Percentiles rank a stretch among this genome's conserved stretches.
These are phyloP conservation scores for Lepilemur ruficaudatus DNA, from an alignment of 2,797 vertebrate species.

Conservation along the genomic window DNA sequence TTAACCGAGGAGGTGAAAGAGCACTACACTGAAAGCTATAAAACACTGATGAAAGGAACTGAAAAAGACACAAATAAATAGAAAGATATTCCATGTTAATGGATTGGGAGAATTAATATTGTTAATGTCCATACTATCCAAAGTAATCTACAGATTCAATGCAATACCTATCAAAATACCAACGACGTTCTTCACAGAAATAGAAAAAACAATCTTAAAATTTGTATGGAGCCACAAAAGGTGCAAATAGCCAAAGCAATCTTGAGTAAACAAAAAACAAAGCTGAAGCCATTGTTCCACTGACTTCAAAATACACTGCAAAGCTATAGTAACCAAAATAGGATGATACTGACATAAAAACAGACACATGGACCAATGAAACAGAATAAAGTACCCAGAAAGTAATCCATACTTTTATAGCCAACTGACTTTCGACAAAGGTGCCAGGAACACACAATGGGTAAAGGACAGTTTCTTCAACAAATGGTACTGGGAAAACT, in stretches of 20 bases:
- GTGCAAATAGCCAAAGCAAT: not conserved
- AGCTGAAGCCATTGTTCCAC: not conserved
- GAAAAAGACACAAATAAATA: not conserved
- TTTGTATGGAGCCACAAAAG: not conserved
- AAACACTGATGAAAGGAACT: not conserved
- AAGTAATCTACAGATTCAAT: not conserved
- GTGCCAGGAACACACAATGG: not conserved
- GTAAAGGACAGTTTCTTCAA: not conserved
- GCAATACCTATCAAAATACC: not conserved
- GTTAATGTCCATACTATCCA: not conserved
- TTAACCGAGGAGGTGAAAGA: not conserved
- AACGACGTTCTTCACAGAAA: not conserved
- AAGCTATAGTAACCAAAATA: not conserved
- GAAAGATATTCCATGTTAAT: not conserved
- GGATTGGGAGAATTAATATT: not conserved
- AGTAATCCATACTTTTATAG: not conserved
- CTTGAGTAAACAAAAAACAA: not conserved
- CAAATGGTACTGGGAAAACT: not conserved
- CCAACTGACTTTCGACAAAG: not conserved
- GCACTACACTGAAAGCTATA: not conserved
- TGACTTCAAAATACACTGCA: not conserved
- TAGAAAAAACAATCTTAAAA: not conserved
- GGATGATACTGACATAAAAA: not conserved
- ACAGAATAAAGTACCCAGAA: not conserved
- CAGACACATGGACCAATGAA: not conserved